Evolutionary conservation across 2,888 invertebrate species (phyloP), one percentile per base, ranked within the genome.

Genomic region (Argynnis bischoffii): DNA sequence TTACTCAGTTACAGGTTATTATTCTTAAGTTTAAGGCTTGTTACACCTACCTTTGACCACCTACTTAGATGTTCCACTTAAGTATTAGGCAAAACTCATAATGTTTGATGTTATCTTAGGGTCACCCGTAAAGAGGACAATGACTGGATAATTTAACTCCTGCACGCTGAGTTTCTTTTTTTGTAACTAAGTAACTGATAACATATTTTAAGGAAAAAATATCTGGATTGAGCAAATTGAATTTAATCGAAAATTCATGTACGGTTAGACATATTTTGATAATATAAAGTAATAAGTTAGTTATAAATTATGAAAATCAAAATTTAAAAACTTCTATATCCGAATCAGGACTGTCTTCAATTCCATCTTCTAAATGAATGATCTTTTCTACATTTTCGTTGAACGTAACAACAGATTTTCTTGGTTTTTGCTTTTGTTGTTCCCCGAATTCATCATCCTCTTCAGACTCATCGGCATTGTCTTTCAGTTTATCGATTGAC

Each of bases 361-460:
- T 79, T 61, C 79, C 82, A 69, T 93, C 90, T 77, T 93, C 92
- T 14, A 94, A 87, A 71, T 93, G 90, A 65, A 92, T 89, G 54
- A 92, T 90, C 72, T 88, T 92, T 78, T 93, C 93, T 46, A 94
- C 93, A 48, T 93, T 90, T 78, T 93, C 93, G 78, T 94, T 94
- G 74, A 94, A 94, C 1, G 92, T 93, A 8, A 94, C 94, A 1
- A 92, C 89, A 3, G 93, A 92, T 79, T 93, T 93, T 74, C 86
- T 85, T 74, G 82, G 83, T 2, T 79, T 69, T 70, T 69, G 79
- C 63, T 74, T 79, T 13, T 66, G 73, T 81, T 92, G 73, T 81
- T 92, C 92, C 1, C 92, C 93, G 69, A 84, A 92, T 76, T 92
- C 93, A 72, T 93, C 90, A 16, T 87, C 89, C 21, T 88, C 89